A percentile compares a stretch with the other conserved stretches of the same genome.
Evolutionary conservation across 2,888 invertebrate species (phyloP).

Genomic region (Rhopalosiphum nymphaeae): DNA sequence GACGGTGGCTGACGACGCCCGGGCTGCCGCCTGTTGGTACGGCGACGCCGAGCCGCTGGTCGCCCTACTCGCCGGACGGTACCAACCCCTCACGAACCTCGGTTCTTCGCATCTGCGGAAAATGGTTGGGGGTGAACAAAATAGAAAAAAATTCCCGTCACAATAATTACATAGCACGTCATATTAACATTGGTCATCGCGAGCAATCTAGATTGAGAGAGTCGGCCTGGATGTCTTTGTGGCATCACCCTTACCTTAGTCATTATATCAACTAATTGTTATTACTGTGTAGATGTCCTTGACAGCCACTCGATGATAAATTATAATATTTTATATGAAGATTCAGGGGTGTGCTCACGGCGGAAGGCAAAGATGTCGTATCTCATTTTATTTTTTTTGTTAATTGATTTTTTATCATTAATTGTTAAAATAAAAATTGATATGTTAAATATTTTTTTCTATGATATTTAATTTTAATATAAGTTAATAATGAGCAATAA

Average conservation of each 20-base stretch:
- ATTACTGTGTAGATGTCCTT: not conserved
- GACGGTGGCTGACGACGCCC: slow-evolving; percentile 70
- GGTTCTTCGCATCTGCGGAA: slow-evolving; percentile 76
- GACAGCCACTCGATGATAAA: not conserved
- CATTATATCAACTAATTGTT: not conserved
- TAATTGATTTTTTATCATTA: not conserved
- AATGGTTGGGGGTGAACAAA: not conserved
- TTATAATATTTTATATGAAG: not conserved
- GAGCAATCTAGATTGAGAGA: not conserved
- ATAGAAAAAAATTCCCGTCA: not conserved
- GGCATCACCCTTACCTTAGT: not conserved
- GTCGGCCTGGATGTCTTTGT: not conserved
- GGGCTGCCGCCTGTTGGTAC: slow-evolving; percentile 53
- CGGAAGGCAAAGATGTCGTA: not conserved
- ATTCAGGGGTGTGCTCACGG: not conserved
- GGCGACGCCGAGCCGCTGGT: slow-evolving; percentile 64
- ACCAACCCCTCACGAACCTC: slow-evolving; percentile 79
- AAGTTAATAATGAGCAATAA: not conserved
- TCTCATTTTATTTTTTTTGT: not conserved
- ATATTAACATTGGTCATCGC: not conserved
- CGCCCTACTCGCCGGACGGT: slow-evolving; percentile 73
- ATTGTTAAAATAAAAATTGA: not conserved
- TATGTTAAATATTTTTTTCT: not conserved
- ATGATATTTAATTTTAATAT: not conserved
- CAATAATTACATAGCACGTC: not conserved